phyloP scores from a whole-genome alignment of 92 coral and sea anemone species.

The Umimayanthus kanabou region DNA sequence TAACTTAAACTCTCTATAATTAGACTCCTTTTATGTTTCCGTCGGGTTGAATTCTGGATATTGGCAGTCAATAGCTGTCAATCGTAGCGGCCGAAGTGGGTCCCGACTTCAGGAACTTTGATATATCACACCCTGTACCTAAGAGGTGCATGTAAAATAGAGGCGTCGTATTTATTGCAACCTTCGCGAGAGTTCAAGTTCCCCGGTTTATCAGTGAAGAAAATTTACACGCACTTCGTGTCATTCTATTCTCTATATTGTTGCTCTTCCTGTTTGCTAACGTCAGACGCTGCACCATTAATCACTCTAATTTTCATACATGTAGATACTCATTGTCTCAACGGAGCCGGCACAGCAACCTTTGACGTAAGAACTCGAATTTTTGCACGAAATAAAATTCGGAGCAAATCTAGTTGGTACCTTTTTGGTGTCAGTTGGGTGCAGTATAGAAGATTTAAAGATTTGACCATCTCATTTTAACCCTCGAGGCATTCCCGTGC shows the following conservation, averaged over 20 bases:
- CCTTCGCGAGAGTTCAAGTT: no score
- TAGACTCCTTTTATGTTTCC: background rate
- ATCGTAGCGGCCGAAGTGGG: no score
- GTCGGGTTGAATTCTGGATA: background rate
- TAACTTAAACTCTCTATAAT: no score
- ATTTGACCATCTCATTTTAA: background rate
- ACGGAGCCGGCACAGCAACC: background rate
- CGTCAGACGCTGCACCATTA: background rate
- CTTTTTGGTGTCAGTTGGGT: background rate
- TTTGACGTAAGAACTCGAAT: background rate
- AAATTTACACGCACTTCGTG: no score
- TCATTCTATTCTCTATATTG: background rate
- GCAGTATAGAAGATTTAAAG: background rate
- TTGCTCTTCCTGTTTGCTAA: background rate
- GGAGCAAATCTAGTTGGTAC: background rate
- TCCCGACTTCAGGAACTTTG: no score
- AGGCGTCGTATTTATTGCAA: no score
- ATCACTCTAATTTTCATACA: background rate
- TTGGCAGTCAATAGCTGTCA: background rate
- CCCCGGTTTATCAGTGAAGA: background rate
- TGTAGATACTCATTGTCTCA: background rate
- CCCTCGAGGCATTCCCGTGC: background rate
- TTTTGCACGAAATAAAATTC: background rate
- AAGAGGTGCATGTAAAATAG: no score
- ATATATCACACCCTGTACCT: no score